phyloP scores from a whole-genome alignment of 2,797 vertebrate species.

The Alosa sapidissima region DNA sequence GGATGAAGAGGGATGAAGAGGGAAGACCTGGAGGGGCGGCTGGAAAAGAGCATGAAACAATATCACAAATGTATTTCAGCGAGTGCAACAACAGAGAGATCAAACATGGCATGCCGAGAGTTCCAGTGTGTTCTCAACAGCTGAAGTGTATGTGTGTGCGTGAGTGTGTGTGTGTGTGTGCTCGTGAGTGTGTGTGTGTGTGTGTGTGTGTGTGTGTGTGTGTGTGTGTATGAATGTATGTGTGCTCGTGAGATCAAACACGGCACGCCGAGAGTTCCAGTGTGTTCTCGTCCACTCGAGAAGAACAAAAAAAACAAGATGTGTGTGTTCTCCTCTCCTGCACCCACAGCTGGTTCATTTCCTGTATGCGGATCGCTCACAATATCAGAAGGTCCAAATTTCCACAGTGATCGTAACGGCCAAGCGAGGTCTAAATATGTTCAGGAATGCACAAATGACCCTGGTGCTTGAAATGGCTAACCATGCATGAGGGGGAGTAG shows the following conservation, averaged over 20 bases:
- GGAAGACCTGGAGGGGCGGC: background rate
- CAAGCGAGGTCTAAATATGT: background rate
- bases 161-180: background rate
- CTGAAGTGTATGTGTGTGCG: background rate
- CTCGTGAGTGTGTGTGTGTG: background rate
- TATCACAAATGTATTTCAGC: constrained; percentile 4
- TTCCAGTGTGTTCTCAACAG: background rate
- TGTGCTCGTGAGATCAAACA: background rate
- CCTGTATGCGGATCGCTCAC: background rate
- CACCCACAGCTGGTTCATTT: background rate
- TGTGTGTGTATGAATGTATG: background rate
- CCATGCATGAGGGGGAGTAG: background rate
- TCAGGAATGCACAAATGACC: background rate
- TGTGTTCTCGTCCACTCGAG: background rate
- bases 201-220: background rate
- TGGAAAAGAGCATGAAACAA: constrained; percentile 6
- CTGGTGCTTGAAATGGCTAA: background rate
- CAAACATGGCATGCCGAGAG: background rate
- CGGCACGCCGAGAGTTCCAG: background rate
- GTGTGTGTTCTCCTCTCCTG: background rate
- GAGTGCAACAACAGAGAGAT: constrained; percentile 15
- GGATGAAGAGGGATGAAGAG: background rate
- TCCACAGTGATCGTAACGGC: background rate
- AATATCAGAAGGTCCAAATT: background rate
- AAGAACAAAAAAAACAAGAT: background rate